A percentile compares a stretch with the other conserved stretches of the same genome.
phyloP scores from a whole-genome alignment of 1,140 invertebrate species.

The Daktulosphaira vitifoliae region DNA sequence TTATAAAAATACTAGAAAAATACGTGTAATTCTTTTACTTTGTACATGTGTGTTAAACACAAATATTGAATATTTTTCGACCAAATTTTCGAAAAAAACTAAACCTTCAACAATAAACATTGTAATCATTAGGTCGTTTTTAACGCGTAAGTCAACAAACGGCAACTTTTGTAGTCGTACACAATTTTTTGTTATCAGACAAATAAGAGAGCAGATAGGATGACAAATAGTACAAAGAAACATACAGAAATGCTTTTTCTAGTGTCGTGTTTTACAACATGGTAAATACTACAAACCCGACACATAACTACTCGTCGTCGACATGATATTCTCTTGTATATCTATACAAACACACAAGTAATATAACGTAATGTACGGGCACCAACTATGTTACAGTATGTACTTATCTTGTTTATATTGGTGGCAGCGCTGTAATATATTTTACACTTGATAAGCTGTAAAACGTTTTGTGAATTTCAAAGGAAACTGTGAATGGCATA shows the following conservation, averaged over 20 bases:
- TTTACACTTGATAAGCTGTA: slow-evolving; percentile 15
- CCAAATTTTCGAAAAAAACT: slow-evolving; percentile 21
- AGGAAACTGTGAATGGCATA: too few relatives aligned
- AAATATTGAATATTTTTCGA: slow-evolving; percentile 25
- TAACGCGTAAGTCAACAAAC: slow-evolving; percentile 12
- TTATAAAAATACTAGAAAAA: too few relatives aligned
- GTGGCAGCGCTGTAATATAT: background rate
- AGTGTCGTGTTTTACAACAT: slow-evolving; percentile 28
- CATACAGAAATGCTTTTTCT: slow-evolving; percentile 1
- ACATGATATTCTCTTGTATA: slow-evolving; percentile 4
- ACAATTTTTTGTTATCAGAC: slow-evolving; percentile 14
- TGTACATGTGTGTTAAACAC: slow-evolving; percentile 10
- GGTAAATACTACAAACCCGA: slow-evolving; percentile 17
- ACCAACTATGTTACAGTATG: too few relatives aligned
- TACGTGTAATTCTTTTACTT: slow-evolving; percentile 2
- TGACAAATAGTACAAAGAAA: slow-evolving; percentile 11
- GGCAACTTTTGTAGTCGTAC: background rate
- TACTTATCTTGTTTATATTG: slow-evolving; percentile 23
- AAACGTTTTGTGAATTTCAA: slow-evolving; percentile 23
- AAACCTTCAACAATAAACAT: slow-evolving; percentile 10
- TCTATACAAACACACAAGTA: too few relatives aligned
- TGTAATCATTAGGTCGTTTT: slow-evolving; percentile 25
- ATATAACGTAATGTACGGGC: too few relatives aligned
- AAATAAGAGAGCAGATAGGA: slow-evolving; percentile 30
- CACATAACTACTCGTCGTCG: slow-evolving; percentile 11